Base-by-base conservation (phyloP, 2,113 vertebrate genomes). In the Podarcis muralis region DNA sequence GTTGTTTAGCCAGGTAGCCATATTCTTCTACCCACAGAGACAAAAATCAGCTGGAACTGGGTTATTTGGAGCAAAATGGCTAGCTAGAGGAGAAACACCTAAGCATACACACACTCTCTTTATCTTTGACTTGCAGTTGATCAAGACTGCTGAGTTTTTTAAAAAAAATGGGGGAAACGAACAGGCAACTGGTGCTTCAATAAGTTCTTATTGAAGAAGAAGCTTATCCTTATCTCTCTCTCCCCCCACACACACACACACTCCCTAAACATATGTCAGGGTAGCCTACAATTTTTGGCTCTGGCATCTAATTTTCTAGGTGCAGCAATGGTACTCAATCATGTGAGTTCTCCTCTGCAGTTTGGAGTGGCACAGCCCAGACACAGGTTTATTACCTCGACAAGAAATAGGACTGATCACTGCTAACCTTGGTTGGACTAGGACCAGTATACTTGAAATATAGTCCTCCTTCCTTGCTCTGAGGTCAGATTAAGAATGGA, bases 401-500 rank as follows among this genome's bases (percentile, higher is more conserved):
- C 22, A 27, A 43, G 16, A 65, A 65, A 4, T 71, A 72, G 30
- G n/a, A 15, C 22, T 62, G 7, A n/a, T 30, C 16, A 22, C 30
- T 27, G 23, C 65, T 83, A 18, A 40, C 15, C 16, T 83, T 43
- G n/a, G 25, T 16, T 57, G 83, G 81, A 86, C 89, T 89, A 43
- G 59, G n/a, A 72, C 37, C n/a, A 62, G 74, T 81, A 71, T 86
- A 68, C 76, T 90, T 71, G 74, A 89, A 82, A 3, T 91, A 68
- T 88, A 80, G 71, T 92, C 27, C 7, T 76, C 35, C 9, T 93
- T 95, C 89, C 90, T 84, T 91, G 66, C 87, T 93, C n/a, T 88
- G 89, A 92, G 89, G 93, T 92, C 43, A 65, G 59, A 66, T 43
- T n/a, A 93, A 94, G 89, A 62, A 88, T 86, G n/a, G n/a, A 69